phyloP scores from a whole-genome alignment of 2,888 invertebrate genomes.

The Keiferia lycopersicella region DNA sequence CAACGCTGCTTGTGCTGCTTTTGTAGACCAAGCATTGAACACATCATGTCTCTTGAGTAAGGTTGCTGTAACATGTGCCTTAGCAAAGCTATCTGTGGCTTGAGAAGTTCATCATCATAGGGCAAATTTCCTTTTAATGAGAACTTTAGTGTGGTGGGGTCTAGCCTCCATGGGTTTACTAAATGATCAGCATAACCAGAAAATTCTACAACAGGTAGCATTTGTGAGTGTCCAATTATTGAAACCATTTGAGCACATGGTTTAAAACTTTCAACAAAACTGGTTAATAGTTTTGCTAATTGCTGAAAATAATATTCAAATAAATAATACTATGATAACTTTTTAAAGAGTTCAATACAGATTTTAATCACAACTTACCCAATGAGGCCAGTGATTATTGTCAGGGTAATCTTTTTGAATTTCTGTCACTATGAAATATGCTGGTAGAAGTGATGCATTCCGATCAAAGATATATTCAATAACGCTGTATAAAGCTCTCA shows the following conservation, averaged over 20 bases:
- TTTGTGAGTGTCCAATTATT: slow-evolving; percentile 92
- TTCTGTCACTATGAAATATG: slow-evolving; percentile 97
- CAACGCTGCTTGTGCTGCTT: slow-evolving; percentile 95
- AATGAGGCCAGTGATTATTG: slow-evolving; percentile 92
- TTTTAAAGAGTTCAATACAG: slow-evolving; percentile 4
- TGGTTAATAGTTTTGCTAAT: slow-evolving; percentile 91
- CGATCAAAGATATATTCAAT: slow-evolving; percentile 95
- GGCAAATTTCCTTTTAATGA: slow-evolving; percentile 88
- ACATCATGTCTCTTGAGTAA: slow-evolving; percentile 97
- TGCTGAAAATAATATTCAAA: slow-evolving; percentile 77
- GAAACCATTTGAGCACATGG: slow-evolving; percentile 98
- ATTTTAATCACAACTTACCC: slow-evolving; percentile 81
- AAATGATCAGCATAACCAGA: slow-evolving; percentile 94
- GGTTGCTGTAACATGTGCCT: slow-evolving; percentile 96
- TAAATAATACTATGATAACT: not conserved
- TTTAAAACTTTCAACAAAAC: slow-evolving; percentile 96
- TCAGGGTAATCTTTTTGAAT: slow-evolving; percentile 94
- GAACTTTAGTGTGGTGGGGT: slow-evolving; percentile 88
- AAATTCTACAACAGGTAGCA: slow-evolving; percentile 97
- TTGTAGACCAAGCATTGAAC: slow-evolving; percentile 95
- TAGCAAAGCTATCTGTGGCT: slow-evolving; percentile 93
- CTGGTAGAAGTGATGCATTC: slow-evolving; percentile 94
- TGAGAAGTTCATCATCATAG: slow-evolving; percentile 92
- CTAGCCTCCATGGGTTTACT: slow-evolving; percentile 96
- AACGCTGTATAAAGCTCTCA: slow-evolving; percentile 90